Conservation (phyloP, 2,888 invertebrate species). For the Rhimphoctona megacephalus region DNA sequence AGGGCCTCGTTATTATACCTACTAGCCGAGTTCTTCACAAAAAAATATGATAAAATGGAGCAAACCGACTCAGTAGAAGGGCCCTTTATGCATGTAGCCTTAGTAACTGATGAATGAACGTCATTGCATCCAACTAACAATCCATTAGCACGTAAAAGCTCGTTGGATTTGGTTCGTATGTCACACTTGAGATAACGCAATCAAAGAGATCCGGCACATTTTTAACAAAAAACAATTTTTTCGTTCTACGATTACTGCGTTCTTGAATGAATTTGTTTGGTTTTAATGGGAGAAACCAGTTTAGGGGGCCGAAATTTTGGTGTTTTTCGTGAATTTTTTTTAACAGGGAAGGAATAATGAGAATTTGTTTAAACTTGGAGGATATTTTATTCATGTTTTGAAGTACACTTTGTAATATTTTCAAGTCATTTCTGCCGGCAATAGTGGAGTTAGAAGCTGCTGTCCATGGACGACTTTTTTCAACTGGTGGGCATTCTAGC, state of each 20-base stretch:
- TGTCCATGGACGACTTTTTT: too few species aligned
- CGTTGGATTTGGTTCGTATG: neutral
- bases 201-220: neutral
- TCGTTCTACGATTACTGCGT: neutral
- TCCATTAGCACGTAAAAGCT: neutral
- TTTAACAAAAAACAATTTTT: neutral
- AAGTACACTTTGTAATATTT: too few species aligned
- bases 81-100: neutral
- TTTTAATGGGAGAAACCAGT: too few species aligned
- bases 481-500: too few species aligned
- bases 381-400: too few species aligned
- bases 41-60: conserved; percentile 5
- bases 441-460: too few species aligned
- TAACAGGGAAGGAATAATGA: too few species aligned
- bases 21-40: neutral
- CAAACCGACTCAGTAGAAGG: neutral
- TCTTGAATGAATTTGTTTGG: neutral
- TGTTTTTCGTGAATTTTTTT: too few species aligned
- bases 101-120: neutral
- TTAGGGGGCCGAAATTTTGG: too few species aligned
- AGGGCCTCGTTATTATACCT: conserved; percentile 19
- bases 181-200: neutral
- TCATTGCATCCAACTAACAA: neutral
- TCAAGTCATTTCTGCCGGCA: too few species aligned
- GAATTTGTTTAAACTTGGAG: too few species aligned